Conservation (phyloP, 2,797 vertebrate genomes). For the Gobionotothen gibberifrons region DNA sequence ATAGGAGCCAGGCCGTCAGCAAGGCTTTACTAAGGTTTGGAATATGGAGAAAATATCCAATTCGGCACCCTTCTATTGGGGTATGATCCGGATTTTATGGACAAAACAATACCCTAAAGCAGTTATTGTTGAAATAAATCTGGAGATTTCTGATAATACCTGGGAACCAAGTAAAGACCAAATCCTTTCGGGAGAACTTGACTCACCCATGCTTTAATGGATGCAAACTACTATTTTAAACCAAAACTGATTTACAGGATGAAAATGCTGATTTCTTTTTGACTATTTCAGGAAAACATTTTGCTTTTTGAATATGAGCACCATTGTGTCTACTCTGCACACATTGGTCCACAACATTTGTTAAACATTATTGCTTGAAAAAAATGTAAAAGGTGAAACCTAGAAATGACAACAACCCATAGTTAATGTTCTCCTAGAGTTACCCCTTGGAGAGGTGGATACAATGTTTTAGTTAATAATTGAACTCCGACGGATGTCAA, state of each 20-base stretch:
- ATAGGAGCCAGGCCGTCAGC: background rate
- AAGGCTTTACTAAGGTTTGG: conserved; percentile 7
- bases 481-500: conserved; percentile 47
- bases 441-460: conserved; percentile 15
- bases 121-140: background rate
- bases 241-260: conserved; percentile 1
- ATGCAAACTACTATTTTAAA: conserved; percentile 1
- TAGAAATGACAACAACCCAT: conserved; percentile 1
- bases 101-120: conserved; percentile 14
- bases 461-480: conserved; percentile 58
- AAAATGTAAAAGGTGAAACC: conserved; percentile 5
- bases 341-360: background rate
- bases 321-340: background rate
- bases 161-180: background rate
- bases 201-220: background rate
- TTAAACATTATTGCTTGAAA: conserved; percentile 13
- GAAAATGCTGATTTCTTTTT: background rate
- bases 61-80: background rate
- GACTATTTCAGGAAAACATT: background rate
- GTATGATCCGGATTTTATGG: background rate
- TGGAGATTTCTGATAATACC: background rate
- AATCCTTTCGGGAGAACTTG: conserved; percentile 3
- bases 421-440: conserved; percentile 47
- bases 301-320: background rate
- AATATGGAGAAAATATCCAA: conserved; percentile 9